Percentiles rank a stretch among this genome's conserved stretches.
Evolutionary conservation across 2,888 invertebrate species (phyloP).

Genomic region (Melanophora roralis): DNA sequence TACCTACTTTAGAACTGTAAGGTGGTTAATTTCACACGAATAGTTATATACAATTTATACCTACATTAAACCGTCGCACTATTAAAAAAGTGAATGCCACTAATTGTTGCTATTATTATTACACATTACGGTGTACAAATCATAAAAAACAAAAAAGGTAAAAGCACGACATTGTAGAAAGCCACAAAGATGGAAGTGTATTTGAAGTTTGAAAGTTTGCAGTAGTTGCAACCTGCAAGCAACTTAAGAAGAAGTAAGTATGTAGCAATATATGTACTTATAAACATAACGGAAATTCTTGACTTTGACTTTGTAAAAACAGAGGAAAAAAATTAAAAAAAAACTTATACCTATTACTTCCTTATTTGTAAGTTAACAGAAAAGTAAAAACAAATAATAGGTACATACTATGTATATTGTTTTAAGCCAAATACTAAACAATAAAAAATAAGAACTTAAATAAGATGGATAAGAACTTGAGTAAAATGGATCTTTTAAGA

Average conservation of each 20-base stretch:
- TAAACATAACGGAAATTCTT: conserved; percentile 55
- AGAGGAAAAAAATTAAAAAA: not conserved
- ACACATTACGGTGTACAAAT: conserved; percentile 26
- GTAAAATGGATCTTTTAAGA: too few relatives aligned
- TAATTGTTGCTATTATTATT: conserved; percentile 58
- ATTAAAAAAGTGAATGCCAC: conserved; percentile 50
- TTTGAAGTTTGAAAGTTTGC: conserved; percentile 41
- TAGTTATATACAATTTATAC: not conserved
- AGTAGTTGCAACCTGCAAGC: conserved; percentile 25
- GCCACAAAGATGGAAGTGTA: conserved; percentile 30
- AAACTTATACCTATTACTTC: conserved; percentile 28
- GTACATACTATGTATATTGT: not conserved
- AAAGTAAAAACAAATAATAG: conserved; percentile 20
- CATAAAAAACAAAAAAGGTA: not conserved
- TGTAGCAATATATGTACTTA: conserved; percentile 9
- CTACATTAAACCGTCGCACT: not conserved
- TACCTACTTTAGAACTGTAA: too few relatives aligned
- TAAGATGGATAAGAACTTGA: too few relatives aligned
- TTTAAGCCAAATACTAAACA: too few relatives aligned
- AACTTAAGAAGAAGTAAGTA: too few relatives aligned
- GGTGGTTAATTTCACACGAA: not conserved
- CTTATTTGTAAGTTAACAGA: conserved; percentile 21
- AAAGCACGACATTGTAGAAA: not conserved
- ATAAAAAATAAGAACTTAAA: too few relatives aligned
- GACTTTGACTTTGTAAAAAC: conserved; percentile 42